Percentiles rank a stretch among this genome's conserved stretches.
phyloP scores from a whole-genome alignment of 2,888 invertebrate genomes.

The Harpagoxenus sublaevis region DNA sequence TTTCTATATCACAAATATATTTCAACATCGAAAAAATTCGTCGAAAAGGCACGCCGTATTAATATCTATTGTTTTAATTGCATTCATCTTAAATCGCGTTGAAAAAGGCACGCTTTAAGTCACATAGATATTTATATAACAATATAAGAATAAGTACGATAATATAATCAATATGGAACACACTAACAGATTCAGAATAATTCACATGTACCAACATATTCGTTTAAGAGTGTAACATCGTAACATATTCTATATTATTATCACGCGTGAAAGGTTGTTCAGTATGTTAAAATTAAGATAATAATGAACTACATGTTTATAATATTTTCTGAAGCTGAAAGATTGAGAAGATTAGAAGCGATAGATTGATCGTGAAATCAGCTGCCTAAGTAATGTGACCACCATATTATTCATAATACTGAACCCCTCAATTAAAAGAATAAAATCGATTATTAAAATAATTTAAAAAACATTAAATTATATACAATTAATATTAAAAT shows the following conservation, averaged over 20 bases:
- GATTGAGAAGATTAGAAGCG: background rate
- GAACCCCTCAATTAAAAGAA: background rate
- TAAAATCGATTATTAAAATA: background rate
- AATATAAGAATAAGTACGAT: constrained; percentile 32
- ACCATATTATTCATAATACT: background rate
- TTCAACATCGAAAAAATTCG: constrained; percentile 13
- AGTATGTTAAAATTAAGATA: constrained; percentile 20
- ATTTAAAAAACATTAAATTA: constrained; percentile 20
- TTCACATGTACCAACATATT: background rate
- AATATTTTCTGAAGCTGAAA: constrained; percentile 9
- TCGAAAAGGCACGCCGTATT: constrained; percentile 17
- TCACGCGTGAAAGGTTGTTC: background rate
- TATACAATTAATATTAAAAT: background rate
- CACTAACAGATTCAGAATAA: constrained; percentile 14
- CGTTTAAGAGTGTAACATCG: background rate
- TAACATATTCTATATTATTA: constrained; percentile 14
- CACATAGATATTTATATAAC: constrained; percentile 24
- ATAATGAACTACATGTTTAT: background rate
- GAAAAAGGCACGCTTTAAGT: constrained; percentile 18
- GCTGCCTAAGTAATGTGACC: background rate
- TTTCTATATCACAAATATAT: constrained; percentile 24
- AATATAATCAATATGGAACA: constrained; percentile 10
- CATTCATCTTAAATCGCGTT: background rate
- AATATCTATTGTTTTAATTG: constrained; percentile 1
- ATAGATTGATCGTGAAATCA: background rate